Percentiles rank a stretch among this genome's conserved stretches.
phyloP scores from a whole-genome alignment of 2,888 invertebrate species.

The Coleophora flavipennella region DNA sequence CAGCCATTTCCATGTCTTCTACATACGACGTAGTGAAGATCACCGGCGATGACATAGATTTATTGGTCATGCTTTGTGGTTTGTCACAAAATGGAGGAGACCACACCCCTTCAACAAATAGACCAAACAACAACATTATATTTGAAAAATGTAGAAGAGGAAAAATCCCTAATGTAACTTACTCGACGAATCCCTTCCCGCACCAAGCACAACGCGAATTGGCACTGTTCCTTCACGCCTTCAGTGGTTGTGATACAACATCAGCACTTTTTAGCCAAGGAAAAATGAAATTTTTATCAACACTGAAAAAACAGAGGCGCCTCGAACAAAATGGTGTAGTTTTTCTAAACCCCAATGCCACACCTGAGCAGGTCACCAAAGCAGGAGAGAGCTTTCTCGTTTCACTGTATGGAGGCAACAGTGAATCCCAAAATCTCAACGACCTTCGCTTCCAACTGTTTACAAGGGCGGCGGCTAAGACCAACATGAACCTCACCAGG shows the following conservation, averaged over 20 bases:
- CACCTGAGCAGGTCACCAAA: no score
- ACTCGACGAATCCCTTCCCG: neutral
- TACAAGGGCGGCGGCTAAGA: no score
- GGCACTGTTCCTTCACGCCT: neutral
- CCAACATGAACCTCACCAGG: no score
- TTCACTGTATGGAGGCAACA: no score
- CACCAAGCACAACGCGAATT: neutral
- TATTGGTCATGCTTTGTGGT: neutral
- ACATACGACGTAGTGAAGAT: neutral
- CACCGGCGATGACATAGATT: neutral
- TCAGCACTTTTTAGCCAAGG: constrained; percentile 1
- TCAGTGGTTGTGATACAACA: neutral
- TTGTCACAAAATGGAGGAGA: neutral
- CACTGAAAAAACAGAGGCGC: neutral
- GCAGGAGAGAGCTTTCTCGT: no score
- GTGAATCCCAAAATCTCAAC: no score
- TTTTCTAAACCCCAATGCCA: no score
- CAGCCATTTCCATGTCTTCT: neutral
- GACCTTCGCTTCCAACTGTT: no score
- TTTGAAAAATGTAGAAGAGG: neutral
- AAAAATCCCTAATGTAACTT: neutral
- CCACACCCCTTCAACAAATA: no score
- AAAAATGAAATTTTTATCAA: neutral
- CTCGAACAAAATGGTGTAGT: no score
- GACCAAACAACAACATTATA: neutral